Percentiles rank a stretch among this genome's conserved stretches.
phyloP scores from a whole-genome alignment of 2,113 vertebrate species.

The Corythornis vintsioides region DNA sequence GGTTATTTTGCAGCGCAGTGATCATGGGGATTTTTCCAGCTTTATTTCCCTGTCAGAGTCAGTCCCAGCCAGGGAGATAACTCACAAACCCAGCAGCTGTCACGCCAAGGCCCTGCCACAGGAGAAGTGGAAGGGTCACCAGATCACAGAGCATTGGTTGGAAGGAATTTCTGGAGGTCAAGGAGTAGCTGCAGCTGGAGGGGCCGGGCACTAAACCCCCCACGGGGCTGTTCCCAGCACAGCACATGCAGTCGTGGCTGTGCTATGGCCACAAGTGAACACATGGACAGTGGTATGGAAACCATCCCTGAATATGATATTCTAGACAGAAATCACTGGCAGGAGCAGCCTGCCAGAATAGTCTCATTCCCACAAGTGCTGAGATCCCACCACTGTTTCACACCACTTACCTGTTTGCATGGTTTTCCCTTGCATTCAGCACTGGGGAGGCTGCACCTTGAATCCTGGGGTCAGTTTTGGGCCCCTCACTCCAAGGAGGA shows the following conservation, averaged over 20 bases:
- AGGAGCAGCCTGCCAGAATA: neutral
- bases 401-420: accelerated
- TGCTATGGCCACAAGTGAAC: neutral
- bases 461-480: neutral
- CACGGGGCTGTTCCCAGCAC: neutral
- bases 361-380: neutral
- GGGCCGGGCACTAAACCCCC: accelerated
- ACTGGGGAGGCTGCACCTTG: no score
- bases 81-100: conserved; percentile 16
- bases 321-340: neutral
- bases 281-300: neutral
- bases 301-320: neutral
- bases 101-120: neutral
- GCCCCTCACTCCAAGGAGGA: neutral
- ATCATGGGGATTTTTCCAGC: neutral
- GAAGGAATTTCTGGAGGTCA: conserved; percentile 49
- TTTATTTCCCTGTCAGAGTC: neutral
- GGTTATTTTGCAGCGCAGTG: accelerated
- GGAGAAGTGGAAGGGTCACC: neutral
- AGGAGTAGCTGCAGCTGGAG: neutral
- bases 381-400: neutral
- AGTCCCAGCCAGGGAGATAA: neutral
- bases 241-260: neutral
- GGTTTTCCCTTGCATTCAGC: neutral
- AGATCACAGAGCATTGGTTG: neutral